Percentiles rank a stretch among this genome's conserved stretches.
These are phyloP conservation scores for Machimus rusticus DNA, from an alignment of 2,888 invertebrate species.

Conservation along the genomic window DNA sequence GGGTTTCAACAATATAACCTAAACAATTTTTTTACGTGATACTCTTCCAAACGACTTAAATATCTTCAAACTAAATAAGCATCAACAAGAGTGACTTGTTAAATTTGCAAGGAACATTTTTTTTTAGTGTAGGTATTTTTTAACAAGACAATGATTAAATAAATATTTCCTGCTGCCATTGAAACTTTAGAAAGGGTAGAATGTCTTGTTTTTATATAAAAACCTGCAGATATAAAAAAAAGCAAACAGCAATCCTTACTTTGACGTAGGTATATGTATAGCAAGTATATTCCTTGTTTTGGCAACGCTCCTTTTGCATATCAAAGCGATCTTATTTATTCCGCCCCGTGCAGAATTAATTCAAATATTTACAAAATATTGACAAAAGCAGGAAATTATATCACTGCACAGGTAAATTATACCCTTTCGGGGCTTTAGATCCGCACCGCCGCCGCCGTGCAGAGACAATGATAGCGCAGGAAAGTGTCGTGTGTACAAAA, in stretches of 20 bases:
- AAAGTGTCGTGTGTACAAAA: constrained; percentile 39
- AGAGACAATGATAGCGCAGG: constrained; percentile 12
- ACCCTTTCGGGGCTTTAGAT: constrained; percentile 4
- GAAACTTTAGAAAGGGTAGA: neutral
- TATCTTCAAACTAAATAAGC: too few relatives aligned
- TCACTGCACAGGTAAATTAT: constrained; percentile 3
- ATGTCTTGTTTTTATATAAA: neutral
- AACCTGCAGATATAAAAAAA: neutral
- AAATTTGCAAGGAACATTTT: too few relatives aligned
- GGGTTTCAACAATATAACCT: too few relatives aligned
- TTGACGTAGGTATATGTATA: too few relatives aligned
- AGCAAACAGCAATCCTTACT: neutral
- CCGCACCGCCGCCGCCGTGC: neutral
- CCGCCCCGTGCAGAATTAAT: constrained; percentile 21
- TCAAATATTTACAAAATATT: constrained; percentile 41
- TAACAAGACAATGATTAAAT: too few relatives aligned
- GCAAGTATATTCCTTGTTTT: neutral
- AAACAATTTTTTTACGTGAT: too few relatives aligned
- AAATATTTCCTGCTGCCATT: too few relatives aligned
- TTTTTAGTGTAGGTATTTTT: too few relatives aligned
- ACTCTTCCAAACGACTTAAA: too few relatives aligned
- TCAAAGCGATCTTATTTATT: neutral
- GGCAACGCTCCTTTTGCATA: neutral
- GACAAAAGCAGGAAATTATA: constrained; percentile 33
- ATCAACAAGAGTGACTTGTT: too few relatives aligned